Percentiles rank a stretch among this genome's conserved stretches.
phyloP scores from a whole-genome alignment of 2,113 vertebrate genomes.

The Daubentonia madagascariensis region DNA sequence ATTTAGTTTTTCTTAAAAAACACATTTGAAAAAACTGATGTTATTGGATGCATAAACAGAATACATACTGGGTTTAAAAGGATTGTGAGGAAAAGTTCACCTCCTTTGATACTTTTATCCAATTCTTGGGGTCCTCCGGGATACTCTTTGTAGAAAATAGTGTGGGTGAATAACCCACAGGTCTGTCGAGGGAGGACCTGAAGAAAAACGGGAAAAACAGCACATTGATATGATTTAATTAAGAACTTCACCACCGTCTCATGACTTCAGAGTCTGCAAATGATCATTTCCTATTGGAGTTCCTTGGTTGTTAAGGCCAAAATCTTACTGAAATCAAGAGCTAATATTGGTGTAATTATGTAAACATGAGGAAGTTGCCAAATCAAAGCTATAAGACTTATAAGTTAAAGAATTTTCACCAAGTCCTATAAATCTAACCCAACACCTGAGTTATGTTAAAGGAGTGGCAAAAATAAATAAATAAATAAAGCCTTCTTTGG shows the following conservation, averaged over 20 bases:
- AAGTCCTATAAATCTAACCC: background rate
- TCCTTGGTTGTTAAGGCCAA: background rate
- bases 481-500: background rate
- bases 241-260: background rate
- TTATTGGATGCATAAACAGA: background rate
- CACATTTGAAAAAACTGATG: background rate
- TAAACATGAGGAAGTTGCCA: background rate
- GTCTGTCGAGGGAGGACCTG: conserved; percentile 99
- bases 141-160: conserved; percentile 99
- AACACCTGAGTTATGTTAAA: background rate
- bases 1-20: background rate
- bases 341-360: background rate
- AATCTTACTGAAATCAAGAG: background rate
- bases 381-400: background rate
- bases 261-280: background rate
- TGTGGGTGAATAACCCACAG: conserved; percentile 98
- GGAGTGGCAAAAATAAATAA: background rate
- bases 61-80: conserved; percentile 96
- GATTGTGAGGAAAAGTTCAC: conserved; percentile 97
- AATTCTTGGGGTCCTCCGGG: conserved; percentile 96
- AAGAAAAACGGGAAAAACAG: background rate
- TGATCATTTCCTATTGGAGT: background rate
- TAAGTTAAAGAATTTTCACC: background rate
- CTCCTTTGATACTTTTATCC: conserved; percentile 96
- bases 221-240: background rate